Conservation (phyloP, 1,140 invertebrate genomes). For the Ceratina calcarata region DNA sequence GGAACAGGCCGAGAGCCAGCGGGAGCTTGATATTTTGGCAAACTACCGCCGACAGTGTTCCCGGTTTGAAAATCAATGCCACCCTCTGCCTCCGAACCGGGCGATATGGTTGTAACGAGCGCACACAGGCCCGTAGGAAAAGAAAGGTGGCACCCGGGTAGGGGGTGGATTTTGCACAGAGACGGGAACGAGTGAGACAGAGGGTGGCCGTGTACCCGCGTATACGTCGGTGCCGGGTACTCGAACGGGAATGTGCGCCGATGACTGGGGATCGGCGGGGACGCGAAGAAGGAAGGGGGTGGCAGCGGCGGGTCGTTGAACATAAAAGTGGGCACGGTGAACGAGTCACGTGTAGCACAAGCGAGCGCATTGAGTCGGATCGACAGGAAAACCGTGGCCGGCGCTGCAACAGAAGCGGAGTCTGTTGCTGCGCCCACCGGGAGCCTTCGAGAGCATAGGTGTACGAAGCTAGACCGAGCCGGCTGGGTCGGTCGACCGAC, state of each 20-base stretch:
- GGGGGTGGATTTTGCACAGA: neutral
- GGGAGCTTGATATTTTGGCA: slow-evolving; percentile 43
- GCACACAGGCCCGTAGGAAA: slow-evolving; percentile 36
- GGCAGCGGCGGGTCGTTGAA: slow-evolving; percentile 59
- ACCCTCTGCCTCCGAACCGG: slow-evolving; percentile 28
- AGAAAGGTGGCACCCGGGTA: slow-evolving; percentile 14
- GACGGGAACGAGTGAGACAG: neutral
- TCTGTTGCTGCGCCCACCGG: slow-evolving; percentile 45
- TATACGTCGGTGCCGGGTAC: slow-evolving; percentile 43
- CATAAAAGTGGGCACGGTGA: slow-evolving; percentile 64
- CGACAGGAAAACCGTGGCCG: slow-evolving; percentile 58
- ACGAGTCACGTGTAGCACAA: slow-evolving; percentile 62
- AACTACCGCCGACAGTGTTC: slow-evolving; percentile 36
- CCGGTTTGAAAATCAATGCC: slow-evolving; percentile 56
- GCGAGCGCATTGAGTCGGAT: slow-evolving; percentile 69
- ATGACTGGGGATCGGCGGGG: slow-evolving; percentile 48
- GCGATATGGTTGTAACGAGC: slow-evolving; percentile 51
- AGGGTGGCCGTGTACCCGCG: slow-evolving; percentile 30
- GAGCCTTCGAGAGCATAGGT: slow-evolving; percentile 15
- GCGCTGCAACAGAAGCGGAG: slow-evolving; percentile 57
- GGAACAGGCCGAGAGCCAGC: slow-evolving; percentile 17
- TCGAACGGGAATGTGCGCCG: slow-evolving; percentile 57
- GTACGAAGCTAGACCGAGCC: slow-evolving; percentile 20
- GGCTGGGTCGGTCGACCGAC: slow-evolving; percentile 16
- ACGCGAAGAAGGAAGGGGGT: slow-evolving; percentile 39